These are phyloP conservation scores for Sceloporus tristichus DNA, from an alignment of 2,113 vertebrate species.

Conservation along the genomic window DNA sequence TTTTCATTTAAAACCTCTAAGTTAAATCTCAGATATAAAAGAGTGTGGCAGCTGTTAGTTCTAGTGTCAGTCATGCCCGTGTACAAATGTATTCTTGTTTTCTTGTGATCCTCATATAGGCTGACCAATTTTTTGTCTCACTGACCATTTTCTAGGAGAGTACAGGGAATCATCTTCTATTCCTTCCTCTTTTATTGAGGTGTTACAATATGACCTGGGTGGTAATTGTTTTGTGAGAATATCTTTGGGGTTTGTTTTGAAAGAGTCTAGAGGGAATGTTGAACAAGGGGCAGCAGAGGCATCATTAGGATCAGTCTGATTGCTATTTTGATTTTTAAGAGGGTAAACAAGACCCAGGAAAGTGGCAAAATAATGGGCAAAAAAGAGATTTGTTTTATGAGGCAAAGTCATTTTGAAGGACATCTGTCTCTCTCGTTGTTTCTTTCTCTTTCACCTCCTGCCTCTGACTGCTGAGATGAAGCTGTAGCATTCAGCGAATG, in stretches of 20 bases:
- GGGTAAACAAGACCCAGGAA: neutral
- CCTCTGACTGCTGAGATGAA: slow-evolving; percentile 23
- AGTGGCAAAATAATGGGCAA: neutral
- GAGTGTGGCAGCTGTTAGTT: neutral
- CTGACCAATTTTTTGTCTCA: neutral
- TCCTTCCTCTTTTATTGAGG: neutral
- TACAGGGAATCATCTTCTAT: neutral
- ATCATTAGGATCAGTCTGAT: neutral
- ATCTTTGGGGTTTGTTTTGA: neutral
- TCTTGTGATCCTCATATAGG: neutral
- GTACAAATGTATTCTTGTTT: neutral
- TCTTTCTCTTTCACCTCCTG: slow-evolving; percentile 24
- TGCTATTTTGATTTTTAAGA: neutral
- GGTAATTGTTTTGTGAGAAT: neutral
- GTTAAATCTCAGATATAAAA: neutral
- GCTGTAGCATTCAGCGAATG: neutral
- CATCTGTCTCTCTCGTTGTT: slow-evolving; percentile 13
- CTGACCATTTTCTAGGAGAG: neutral
- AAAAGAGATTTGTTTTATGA: neutral
- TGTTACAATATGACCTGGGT: neutral
- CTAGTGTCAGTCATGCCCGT: neutral
- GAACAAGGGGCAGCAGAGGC: neutral
- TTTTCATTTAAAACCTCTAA: neutral
- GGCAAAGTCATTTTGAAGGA: slow-evolving; percentile 13
- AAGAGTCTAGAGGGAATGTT: neutral